Base-by-base conservation (phyloP, 2,113 vertebrate species). In the Sisor rabdophorus region DNA sequence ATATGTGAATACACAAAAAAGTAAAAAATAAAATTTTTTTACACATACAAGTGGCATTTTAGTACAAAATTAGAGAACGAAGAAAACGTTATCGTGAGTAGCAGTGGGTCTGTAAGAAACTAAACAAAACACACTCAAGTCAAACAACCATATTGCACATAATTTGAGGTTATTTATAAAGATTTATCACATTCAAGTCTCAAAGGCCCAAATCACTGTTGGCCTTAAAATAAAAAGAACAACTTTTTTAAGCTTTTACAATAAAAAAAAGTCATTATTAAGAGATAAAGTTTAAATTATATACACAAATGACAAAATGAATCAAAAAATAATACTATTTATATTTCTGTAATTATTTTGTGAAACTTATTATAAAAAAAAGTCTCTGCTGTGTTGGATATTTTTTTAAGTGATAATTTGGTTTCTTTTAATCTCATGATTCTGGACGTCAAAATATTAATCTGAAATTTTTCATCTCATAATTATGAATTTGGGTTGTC, bases 141-240 rank as follows among this genome's bases (percentile, higher is more conserved):
- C 93, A 95, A 94, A 95, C 93, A 96, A 95, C 94, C 69, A 52
- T 99, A 99, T 99, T 99, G 97, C 96, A 99, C 97, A 95, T 96
- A 95, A 93, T 95, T 96, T 96, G 94, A 96, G 94, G 95, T 95
- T 95, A 96, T 96, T 96, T 98, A 95, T 95, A 94, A 95, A 98
- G 95, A 95, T 95, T 95, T 93, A 95, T 96, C 95, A 97, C 95
- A 96, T 98, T 99, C 96, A 98, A 97, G 95, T 97, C 93, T 96
- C 94, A 94, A 93, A 91, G 96, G 93, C 95, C 95, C 95, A 94
- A 80, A 93, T 96, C 95, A 97, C 94, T 94, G 87, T 92, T 90
- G 93, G 93, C 92, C 93, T 94, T 93, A 87, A 52, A 24, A 48
- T 94, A 94, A 94, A 94, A 94, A 94, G 95, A 93, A 95, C 92